These are phyloP conservation scores for Amia ocellicauda DNA, from an alignment of 2,113 vertebrate species.

Conservation along the genomic window DNA sequence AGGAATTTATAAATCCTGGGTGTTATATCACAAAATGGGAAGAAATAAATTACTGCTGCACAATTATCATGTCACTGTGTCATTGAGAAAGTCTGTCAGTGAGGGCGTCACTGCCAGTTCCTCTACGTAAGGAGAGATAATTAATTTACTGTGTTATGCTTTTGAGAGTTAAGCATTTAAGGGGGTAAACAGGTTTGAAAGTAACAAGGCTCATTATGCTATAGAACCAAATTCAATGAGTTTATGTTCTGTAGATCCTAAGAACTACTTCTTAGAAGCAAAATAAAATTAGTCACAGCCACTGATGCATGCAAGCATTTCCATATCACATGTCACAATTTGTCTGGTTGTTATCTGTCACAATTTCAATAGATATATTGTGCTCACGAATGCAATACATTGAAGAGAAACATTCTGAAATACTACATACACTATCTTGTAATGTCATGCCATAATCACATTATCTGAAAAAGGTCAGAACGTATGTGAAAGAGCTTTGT, in stretches of 20 bases:
- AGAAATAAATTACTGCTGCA: too few relatives aligned
- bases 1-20: too few relatives aligned
- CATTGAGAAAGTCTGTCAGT: too few relatives aligned
- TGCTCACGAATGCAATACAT: neutral
- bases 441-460: too few relatives aligned
- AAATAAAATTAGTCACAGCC: neutral
- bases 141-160: slow-evolving; percentile 13
- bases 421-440: too few relatives aligned
- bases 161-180: neutral
- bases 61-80: too few relatives aligned
- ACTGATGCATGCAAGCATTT: neutral
- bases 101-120: neutral
- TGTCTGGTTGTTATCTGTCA: slow-evolving; percentile 4
- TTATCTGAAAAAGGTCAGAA: too few relatives aligned
- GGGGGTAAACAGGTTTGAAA: slow-evolving; percentile 10
- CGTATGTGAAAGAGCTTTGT: too few relatives aligned
- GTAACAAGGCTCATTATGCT: neutral
- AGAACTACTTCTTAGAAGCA: slow-evolving; percentile 5
- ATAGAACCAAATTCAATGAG: neutral
- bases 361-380: slow-evolving; percentile 2
- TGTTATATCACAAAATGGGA: too few relatives aligned
- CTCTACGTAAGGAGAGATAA: neutral
- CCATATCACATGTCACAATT: slow-evolving; percentile 20
- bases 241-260: slow-evolving; percentile 3
- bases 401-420: too few relatives aligned